Evolutionary conservation across 2,888 invertebrate species (phyloP), one percentile per base, ranked within the genome.

Genomic region (Eupelmus urozonus): DNA sequence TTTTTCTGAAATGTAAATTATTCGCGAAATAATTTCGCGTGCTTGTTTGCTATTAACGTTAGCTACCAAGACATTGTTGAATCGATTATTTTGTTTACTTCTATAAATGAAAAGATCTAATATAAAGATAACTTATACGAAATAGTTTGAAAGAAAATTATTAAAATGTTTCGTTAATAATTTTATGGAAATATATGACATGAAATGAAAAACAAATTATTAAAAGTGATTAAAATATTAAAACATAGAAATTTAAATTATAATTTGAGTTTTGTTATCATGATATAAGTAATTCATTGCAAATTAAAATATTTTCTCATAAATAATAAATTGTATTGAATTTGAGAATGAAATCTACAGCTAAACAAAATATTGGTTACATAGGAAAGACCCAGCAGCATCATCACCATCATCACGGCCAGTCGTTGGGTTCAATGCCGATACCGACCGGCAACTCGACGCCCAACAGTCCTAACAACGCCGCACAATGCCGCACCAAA

Each of bases 401-500:
- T 27, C 76, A 80, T 27, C 76, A 80, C 40, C 79, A 78, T n/a
- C 78, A 74, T 9, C 78, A 80, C 23, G 73, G 71, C 42, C 72
- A 78, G 29, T 78, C 78, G 29, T 49, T 78, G 73, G 62, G 72
- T 1, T 66, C 80, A 27, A 13, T 80, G n/a, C 70, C 78, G 62
- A 49, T 70, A 11, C 72, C 60, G 63, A 76, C 91, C 90, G 91
- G 90, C 73, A 82, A 82, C 76, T 76, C 82, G 80, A 81, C 82
- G 69, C 90, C 85, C 88, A 91, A 90, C 90, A 91, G 78, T 63
- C 90, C 85, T 88, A 91, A 90, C 90, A 92, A 92, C 84, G 85
- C 80, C 84, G 86, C 45, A 34, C 79, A 80, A 55, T 59, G 59
- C 23, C 77, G 80, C 23, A 77, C 80, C 40, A 93, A 94, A 92